A percentile compares a stretch with the other conserved stretches of the same genome.
Conservation (phyloP, 2,113 vertebrate genomes). For the Gobiocypris rarus region DNA sequence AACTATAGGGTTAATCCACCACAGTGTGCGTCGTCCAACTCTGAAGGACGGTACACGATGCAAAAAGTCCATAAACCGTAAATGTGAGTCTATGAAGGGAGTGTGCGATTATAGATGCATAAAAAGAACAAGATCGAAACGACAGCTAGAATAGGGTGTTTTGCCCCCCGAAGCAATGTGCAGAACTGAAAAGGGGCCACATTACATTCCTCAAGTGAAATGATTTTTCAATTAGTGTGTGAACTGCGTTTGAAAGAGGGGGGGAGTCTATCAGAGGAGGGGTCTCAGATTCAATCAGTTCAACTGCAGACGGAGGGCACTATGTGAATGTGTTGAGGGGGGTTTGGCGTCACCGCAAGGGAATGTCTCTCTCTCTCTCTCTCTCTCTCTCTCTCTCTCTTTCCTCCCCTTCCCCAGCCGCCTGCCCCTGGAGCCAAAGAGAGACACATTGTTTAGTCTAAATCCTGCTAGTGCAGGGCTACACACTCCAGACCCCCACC, state of each 20-base stretch:
- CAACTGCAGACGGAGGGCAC: conserved; percentile 41
- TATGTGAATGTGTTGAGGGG: conserved; percentile 15
- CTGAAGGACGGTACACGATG: background rate
- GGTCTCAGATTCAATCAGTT: conserved; percentile 49
- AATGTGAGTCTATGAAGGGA: background rate
- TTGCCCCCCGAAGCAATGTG: conserved; percentile 16
- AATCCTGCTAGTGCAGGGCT: conserved; percentile 57
- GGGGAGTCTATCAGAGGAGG: conserved; percentile 24
- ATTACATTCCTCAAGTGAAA: conserved; percentile 48
- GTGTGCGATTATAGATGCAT: background rate
- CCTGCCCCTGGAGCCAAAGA: conserved; percentile 54
- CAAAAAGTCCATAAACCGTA: background rate
- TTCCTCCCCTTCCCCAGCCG: conserved; percentile 6
- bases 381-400: conserved; percentile 17
- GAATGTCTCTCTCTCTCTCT: conserved; percentile 56
- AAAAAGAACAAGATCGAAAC: background rate
- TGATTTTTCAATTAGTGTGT: conserved; percentile 58
- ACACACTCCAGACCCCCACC: conserved; percentile 49
- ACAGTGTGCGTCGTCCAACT: background rate
- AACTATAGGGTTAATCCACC: background rate
- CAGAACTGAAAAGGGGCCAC: conserved; percentile 5
- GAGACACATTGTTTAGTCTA: conserved; percentile 66
- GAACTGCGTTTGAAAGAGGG: conserved; percentile 34
- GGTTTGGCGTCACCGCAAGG: conserved; percentile 56
- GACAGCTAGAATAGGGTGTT: background rate